phyloP scores from a whole-genome alignment of 2,113 vertebrate genomes.

The Cephalopterus ornatus region DNA sequence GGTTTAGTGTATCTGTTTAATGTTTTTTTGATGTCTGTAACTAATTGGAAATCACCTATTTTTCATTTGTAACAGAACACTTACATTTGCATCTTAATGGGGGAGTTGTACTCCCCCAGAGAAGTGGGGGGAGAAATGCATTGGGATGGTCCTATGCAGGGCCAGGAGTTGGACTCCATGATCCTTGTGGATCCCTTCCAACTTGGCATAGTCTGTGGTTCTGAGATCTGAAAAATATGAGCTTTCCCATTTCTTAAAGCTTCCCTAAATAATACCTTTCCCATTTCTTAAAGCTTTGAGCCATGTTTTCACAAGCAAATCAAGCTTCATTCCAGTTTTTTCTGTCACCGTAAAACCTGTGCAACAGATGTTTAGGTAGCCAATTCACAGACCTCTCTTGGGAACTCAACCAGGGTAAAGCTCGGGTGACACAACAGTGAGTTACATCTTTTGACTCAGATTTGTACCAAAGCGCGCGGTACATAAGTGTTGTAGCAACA shows the following conservation, averaged over 20 bases:
- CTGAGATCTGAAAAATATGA: neutral
- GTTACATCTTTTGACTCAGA: neutral
- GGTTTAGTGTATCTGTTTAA: neutral
- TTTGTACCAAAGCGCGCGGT: neutral
- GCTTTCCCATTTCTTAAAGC: neutral
- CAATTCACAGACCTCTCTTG: neutral
- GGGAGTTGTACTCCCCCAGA: neutral
- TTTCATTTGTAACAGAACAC: neutral
- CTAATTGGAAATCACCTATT: neutral
- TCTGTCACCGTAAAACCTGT: neutral
- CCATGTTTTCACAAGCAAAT: neutral
- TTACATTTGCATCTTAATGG: neutral
- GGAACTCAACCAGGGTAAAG: neutral
- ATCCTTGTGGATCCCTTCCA: neutral
- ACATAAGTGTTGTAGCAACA: neutral
- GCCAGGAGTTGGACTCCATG: neutral
- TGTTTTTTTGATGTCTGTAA: neutral
- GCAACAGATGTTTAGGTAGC: neutral
- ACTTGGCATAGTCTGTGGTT: neutral
- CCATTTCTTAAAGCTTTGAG: neutral
- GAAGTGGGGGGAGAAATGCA: neutral
- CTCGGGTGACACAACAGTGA: neutral
- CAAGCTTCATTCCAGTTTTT: neutral
- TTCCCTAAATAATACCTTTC: no score
- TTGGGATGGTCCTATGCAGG: neutral